Base-by-base conservation (phyloP, 2,797 vertebrate species). In the Schizopygopsis pylzovi region DNA sequence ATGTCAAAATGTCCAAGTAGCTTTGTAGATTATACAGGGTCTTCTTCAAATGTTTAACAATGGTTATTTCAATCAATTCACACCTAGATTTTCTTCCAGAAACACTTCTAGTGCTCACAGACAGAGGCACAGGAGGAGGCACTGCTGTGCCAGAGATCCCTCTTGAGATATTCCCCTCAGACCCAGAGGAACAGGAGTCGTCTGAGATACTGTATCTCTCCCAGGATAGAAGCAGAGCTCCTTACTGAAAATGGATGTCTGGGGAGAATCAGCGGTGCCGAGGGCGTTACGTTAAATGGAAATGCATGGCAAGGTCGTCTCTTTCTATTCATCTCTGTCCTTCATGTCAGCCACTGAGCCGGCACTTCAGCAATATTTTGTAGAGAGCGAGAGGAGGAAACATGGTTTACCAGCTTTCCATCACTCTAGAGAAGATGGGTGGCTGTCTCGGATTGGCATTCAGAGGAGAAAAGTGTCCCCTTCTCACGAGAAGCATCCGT, bases 401-500 rank as follows among this genome's bases (percentile, higher is more conserved):
- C 79, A 52, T 0, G 6, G 61, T 63, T 75, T 61, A 65, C 68
- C 16, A 18, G 47, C 70, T 76, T 79, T 83, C 73, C 75, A 68
- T 70, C 20, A 82, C 54, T n/a, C 59, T 4, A 12, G 20, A 68
- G 63, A 75, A 76, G 79, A 86, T 68, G 87, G 89, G 89, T 92
- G 92, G 80, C 92, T 91, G 91, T 93, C 91, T 92, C 82, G 76
- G 91, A 91, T 87, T 92, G 91, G 92, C 79, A 87, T 91, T 90
- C 91, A 88, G 91, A 90, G 88, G 90, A 92, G 92, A 90, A 94
- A 93, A 92, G 92, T 72, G 39, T 90, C 68, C 63, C 49, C 33
- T 87, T 89, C 92, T 91, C 92, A 89, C 89, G 88, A 88, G 91
- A 92, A 92, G 89, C 94, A 96, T 95, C 93, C 91, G 93, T 95